Evolutionary conservation across 2,888 invertebrate genomes (phyloP), one percentile per base, ranked within the genome.

Genomic region (Osedax fenrisi): DNA sequence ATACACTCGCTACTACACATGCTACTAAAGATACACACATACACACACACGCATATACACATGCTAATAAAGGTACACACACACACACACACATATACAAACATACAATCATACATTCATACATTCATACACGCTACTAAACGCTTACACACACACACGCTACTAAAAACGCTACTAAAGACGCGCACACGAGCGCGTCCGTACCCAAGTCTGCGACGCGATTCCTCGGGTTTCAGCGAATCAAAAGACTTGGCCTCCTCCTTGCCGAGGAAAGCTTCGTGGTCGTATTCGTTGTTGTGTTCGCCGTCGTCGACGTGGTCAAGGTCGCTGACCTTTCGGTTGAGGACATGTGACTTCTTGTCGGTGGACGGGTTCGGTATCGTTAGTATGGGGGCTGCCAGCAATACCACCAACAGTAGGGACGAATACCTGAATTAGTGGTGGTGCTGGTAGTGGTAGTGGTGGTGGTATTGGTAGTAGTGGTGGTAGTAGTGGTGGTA

Each of bases 201-300:
- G 80, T 79, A 86, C 86, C 81, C 83, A 26, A 98, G 86, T 81
- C 94, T 88, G 74, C 92, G 88, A 81, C 91, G 90, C 85, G 95
- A 95, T 84, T 98, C 96, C 84, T 97, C 95, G 1, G 96, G 96
- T 0, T 91, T 88, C 66, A 98, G 86, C 80, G 95, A 91, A 83
- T 96, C 94, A 83, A 96, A 98, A 2, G 91, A 90, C 82, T 92
- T 92, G 0, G 96, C 92, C 13, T 86, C 86, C 78, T 94, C 92
- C 82, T 94, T 92, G 0, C 97, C 97, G 13, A 98, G 87, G 84
- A 98, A 97, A 0, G 95, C 94, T 83, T 97, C 96, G 82, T 97
- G 97, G 82, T 97, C 97, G 83, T 92, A 97, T 78, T 93, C 91
- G 71, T 89, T 86, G 84, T 96, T 84, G 80, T 86, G 86, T 69